Base-by-base conservation (phyloP, 2,888 invertebrate genomes). In the Conchocele bisecta region DNA sequence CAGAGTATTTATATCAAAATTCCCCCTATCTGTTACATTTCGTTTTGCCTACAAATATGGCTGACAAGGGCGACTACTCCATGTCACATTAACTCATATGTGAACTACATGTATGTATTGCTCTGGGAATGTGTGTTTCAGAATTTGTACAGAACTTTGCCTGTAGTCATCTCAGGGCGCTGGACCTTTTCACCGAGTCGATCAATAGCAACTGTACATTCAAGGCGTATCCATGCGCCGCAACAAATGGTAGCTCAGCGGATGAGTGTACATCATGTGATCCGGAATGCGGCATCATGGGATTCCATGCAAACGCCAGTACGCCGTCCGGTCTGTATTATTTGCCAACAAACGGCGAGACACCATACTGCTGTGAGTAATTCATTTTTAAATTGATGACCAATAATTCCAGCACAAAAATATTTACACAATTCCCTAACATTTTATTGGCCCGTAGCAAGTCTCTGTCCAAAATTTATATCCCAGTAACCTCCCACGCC, bases 151-250 rank as follows among this genome's bases (percentile, higher is more conserved):
- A 64, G 15, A 70, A 76, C 33, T 92, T 98, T 24, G 95, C 95
- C 39, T 98, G 98, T 91, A 96, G 96, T 91, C 98, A 98, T 89
- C 93, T 96, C 60, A 92, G 97, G 59, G 95, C 96, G 75, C 94
- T 96, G 88, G 94, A 96, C 82, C 95, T 94, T 86, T 97, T 96
- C 88, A 94, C 93, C 0, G 97, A 97, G 90, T 96, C 96, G 77
- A 94, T 98, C 48, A 94, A 94, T 70, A 91, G 92, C 17, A 44
- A 69, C 7, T 97, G 97, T 83, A 94, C 95, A 0, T 97, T 95
- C 88, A 92, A 94, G 86, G 94, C 95, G 0, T 94, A 96, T 59
- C 94, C 95, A 59, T 98, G 98, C 88, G 92, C 94, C 15, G 26
- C 13, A 7, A 54, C 50, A 13, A 48, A 42, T 22, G n/a, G 22